These are phyloP conservation scores for Morpho helenor DNA, from an alignment of 2,888 invertebrate species.

Conservation along the genomic window DNA sequence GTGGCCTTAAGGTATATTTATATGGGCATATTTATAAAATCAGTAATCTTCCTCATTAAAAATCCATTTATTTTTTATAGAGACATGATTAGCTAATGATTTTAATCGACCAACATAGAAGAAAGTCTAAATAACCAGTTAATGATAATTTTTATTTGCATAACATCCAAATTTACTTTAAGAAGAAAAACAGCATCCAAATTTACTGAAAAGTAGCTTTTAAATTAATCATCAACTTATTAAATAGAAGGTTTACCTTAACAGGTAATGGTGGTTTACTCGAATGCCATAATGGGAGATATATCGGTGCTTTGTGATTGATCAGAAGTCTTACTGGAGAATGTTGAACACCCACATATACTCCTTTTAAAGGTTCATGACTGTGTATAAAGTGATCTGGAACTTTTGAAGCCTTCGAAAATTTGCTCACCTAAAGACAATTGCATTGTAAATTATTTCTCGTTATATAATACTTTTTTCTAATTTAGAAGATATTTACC, in stretches of 20 bases:
- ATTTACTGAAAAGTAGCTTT: too few relatives aligned
- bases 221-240: neutral
- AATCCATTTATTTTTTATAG: too few relatives aligned
- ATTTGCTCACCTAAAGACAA: constrained; percentile 77
- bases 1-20: too few relatives aligned
- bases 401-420: constrained; percentile 77
- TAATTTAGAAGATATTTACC: constrained; percentile 52
- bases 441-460: constrained; percentile 29
- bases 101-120: too few relatives aligned
- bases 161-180: too few relatives aligned
- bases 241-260: constrained; percentile 49
- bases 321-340: constrained; percentile 70
- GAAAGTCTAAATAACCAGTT: too few relatives aligned
- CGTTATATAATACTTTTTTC: constrained; percentile 2
- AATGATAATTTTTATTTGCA: too few relatives aligned
- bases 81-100: too few relatives aligned
- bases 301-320: constrained; percentile 77
- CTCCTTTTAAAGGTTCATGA: constrained; percentile 72
- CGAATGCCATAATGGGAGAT: constrained; percentile 73
- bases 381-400: constrained; percentile 77
- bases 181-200: too few relatives aligned
- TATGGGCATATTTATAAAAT: too few relatives aligned
- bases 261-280: constrained; percentile 72
- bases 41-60: too few relatives aligned
- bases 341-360: constrained; percentile 73